Evolutionary conservation across 53 echinoderm and acorn worm genomes (phyloP).

Genomic region (Crossaster papposus): DNA sequence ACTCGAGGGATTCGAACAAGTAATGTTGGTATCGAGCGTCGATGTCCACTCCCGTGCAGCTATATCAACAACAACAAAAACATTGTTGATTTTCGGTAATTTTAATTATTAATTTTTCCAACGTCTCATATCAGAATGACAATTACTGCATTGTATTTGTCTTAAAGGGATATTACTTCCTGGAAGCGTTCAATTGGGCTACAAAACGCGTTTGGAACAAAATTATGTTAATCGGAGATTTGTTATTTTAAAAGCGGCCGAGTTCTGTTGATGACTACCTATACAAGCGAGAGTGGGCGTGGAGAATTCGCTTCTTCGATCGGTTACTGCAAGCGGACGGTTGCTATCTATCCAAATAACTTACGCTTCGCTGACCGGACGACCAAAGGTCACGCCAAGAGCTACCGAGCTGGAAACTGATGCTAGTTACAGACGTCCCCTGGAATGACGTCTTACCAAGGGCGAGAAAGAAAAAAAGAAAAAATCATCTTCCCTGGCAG

Average conservation of each 20-base stretch:
- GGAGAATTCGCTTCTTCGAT: not conserved
- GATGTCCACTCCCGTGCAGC: not conserved
- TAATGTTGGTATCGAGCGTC: not conserved
- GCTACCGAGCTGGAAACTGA: not conserved
- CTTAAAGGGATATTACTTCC: no score
- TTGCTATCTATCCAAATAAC: slow-evolving; percentile 6
- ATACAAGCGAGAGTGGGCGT: no score
- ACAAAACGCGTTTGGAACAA: no score
- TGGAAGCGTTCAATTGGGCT: no score
- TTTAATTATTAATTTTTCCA: no score
- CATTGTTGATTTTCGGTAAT: no score
- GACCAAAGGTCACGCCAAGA: not conserved
- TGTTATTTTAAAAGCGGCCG: not conserved
- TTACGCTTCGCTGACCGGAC: slow-evolving; percentile 31
- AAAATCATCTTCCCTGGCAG: not conserved
- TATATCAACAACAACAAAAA: no score
- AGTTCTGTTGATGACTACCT: no score
- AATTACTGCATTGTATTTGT: no score
- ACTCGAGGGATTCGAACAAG: no score
- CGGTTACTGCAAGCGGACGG: not conserved
- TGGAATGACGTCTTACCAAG: slow-evolving; percentile 28
- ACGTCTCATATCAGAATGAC: no score
- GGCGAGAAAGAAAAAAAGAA: not conserved
- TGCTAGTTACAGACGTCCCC: not conserved
- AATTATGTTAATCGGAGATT: no score